phyloP scores from a whole-genome alignment of 2,797 vertebrate genomes.

The Bradypodion pumilum region DNA sequence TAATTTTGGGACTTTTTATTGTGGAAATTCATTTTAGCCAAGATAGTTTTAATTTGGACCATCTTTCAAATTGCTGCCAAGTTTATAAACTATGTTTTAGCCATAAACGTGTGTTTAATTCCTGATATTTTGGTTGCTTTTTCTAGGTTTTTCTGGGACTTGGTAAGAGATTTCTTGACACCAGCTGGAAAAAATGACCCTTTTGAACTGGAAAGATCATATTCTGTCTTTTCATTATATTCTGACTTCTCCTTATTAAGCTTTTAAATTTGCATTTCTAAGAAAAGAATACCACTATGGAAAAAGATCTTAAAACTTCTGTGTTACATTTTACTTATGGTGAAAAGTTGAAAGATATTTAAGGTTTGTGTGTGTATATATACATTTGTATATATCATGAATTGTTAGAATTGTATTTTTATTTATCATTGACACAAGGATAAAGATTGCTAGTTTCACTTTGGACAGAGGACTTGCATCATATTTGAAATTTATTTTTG shows the following conservation, averaged over 20 bases:
- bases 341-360: neutral
- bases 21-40: too few relatives aligned
- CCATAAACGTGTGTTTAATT: neutral
- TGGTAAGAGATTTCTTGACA: constrained; percentile 25
- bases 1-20: too few relatives aligned
- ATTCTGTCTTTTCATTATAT: neutral
- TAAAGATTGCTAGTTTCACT: neutral
- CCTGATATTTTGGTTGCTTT: neutral
- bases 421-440: neutral
- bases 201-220: constrained; percentile 3
- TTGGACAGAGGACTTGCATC: neutral
- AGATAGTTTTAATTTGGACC: too few relatives aligned
- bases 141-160: constrained; percentile 37
- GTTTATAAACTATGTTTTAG: neutral
- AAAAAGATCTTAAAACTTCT: neutral
- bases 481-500: constrained; percentile 1
- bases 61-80: too few relatives aligned
- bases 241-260: accelerated
- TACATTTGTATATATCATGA: neutral
- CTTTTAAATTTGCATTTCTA: neutral
- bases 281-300: neutral
- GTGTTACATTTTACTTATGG: neutral
- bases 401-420: neutral
- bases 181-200: constrained; percentile 10
- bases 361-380: neutral